Evolutionary conservation across 2,113 vertebrate genomes (phyloP).

Genomic region (Rhynchomys soricoides): DNA sequence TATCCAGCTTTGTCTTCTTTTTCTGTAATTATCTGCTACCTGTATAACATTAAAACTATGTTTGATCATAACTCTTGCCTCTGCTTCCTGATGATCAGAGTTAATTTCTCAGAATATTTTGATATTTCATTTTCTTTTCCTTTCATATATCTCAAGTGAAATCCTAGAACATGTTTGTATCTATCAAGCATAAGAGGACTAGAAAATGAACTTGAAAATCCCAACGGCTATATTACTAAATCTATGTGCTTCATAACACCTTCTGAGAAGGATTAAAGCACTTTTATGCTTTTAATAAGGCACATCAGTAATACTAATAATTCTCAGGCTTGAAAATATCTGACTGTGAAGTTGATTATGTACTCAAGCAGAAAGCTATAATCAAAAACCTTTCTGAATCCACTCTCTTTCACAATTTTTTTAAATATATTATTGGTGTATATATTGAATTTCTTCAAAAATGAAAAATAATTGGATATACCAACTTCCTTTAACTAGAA

Average conservation of each 20-base stretch:
- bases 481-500: conserved; percentile 28
- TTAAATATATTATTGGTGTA: conserved; percentile 25
- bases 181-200: conserved; percentile 19
- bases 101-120: neutral
- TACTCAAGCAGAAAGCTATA: conserved; percentile 66
- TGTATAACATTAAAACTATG: neutral
- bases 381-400: conserved; percentile 66
- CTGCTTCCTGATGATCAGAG: neutral
- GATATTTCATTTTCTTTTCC: neutral
- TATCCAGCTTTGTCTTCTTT: neutral
- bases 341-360: conserved; percentile 76
- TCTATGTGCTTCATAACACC: conserved; percentile 58
- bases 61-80: neutral
- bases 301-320: conserved; percentile 63
- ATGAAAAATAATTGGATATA: conserved; percentile 12
- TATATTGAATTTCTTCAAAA: conserved; percentile 62
- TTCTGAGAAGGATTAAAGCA: conserved; percentile 64
- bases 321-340: conserved; percentile 62
- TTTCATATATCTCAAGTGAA: conserved; percentile 10
- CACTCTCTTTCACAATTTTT: conserved; percentile 28
- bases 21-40: neutral
- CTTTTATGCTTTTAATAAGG: conserved; percentile 64
- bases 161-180: neutral
- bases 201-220: conserved; percentile 48
- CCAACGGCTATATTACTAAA: conserved; percentile 52